Evolutionary conservation across 2,797 vertebrate species (phyloP).

Genomic region (Clarias fuscus): DNA sequence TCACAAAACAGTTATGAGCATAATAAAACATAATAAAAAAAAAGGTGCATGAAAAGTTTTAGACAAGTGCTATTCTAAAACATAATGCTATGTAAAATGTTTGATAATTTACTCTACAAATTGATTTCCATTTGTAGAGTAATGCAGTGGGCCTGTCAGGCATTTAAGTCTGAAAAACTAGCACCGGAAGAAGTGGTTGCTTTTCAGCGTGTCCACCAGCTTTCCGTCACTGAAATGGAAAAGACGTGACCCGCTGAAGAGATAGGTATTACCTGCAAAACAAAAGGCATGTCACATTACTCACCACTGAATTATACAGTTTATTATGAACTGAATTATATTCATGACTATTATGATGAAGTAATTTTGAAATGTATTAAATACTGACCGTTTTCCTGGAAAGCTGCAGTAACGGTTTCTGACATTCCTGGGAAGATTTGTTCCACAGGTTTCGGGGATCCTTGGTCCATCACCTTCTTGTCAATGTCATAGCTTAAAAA

Average conservation of each 20-base stretch:
- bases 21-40: not conserved
- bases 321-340: too few relatives aligned
- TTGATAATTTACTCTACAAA: not conserved
- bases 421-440: constrained; percentile 70
- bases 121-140: not conserved
- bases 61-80: not conserved
- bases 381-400: constrained; percentile 70
- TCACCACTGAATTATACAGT: not conserved
- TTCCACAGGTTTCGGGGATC: constrained; percentile 65
- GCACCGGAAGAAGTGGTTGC: constrained; percentile 22
- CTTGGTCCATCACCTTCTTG: constrained; percentile 67
- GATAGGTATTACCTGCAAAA: constrained; percentile 23
- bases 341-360: not conserved
- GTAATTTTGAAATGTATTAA: not conserved
- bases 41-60: not conserved
- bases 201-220: not conserved
- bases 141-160: not conserved
- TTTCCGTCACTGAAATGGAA: constrained; percentile 10
- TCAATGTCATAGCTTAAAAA: constrained; percentile 72
- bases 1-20: not conserved
- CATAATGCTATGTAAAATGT: not conserved
- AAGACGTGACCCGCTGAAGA: constrained; percentile 21
- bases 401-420: constrained; percentile 70
- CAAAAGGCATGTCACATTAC: not conserved
- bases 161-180: not conserved